Evolutionary conservation across 2,797 vertebrate genomes (phyloP).

Genomic region (Phrynocephalus forsythii): DNA sequence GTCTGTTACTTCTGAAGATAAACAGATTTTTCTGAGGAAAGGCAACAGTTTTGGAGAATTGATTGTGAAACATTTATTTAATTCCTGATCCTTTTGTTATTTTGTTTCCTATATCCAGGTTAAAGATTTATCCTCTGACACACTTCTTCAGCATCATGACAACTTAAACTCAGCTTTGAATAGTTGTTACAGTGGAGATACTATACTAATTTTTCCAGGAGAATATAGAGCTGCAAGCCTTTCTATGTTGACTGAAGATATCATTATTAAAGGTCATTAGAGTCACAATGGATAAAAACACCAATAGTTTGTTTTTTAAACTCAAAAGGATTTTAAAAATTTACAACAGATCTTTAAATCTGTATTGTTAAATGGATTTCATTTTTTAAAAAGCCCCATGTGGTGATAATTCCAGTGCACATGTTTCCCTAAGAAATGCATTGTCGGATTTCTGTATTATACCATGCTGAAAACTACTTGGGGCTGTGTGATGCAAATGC

Average conservation of each 20-base stretch:
- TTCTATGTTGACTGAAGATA: constrained; percentile 72
- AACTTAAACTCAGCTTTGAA: constrained; percentile 70
- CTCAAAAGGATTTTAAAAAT: no score
- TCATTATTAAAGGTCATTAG: constrained; percentile 68
- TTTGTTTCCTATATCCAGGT: constrained; percentile 40
- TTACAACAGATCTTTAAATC: no score
- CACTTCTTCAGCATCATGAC: constrained; percentile 64
- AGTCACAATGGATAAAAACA: neutral
- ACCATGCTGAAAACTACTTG: no score
- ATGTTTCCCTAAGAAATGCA: no score
- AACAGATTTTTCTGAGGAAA: neutral
- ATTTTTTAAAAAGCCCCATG: no score
- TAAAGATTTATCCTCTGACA: constrained; percentile 66
- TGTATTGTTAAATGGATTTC: no score
- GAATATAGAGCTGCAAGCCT: constrained; percentile 71
- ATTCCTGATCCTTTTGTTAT: neutral
- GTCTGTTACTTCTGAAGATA: neutral
- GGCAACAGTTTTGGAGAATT: neutral
- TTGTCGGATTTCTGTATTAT: no score
- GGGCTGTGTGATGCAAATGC: no score
- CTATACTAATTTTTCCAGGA: constrained; percentile 68
- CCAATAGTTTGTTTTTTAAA: no score
- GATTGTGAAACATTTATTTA: neutral
- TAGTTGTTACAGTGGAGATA: constrained; percentile 70
- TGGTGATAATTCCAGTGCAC: no score